phyloP scores from a whole-genome alignment of 2,797 vertebrate species.

The Zalophus californianus region DNA sequence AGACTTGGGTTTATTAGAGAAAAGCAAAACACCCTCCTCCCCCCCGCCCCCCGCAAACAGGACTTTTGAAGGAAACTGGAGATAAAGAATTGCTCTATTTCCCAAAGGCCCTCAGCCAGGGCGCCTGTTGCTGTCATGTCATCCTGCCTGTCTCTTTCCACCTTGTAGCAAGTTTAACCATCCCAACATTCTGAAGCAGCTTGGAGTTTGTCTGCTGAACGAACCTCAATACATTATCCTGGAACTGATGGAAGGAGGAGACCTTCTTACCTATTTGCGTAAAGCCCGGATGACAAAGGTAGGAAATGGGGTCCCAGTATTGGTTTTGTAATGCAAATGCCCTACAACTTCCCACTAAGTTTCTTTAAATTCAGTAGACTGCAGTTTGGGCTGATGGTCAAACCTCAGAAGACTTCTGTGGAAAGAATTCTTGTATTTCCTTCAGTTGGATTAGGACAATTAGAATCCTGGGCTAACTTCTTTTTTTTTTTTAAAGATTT shows the following conservation, averaged over 20 bases:
- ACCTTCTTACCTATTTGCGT: constrained; percentile 88
- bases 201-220: constrained; percentile 88
- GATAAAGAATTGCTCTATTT: neutral
- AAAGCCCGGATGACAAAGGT: constrained; percentile 86
- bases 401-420: neutral
- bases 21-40: neutral
- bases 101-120: neutral
- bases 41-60: neutral
- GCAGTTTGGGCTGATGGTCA: neutral
- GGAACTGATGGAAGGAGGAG: constrained; percentile 91
- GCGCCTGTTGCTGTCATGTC: rapidly evolving
- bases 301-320: neutral
- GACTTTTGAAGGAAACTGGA: neutral
- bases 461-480: constrained; percentile 6
- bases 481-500: neutral
- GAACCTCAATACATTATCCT: constrained; percentile 90
- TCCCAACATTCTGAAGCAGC: constrained; percentile 89
- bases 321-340: neutral
- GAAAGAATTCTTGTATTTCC: neutral
- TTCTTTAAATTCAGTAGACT: neutral
- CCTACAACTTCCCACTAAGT: neutral
- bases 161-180: constrained; percentile 89
- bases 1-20: neutral
- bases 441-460: neutral
- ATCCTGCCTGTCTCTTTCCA: constrained; percentile 50